These are phyloP conservation scores for Daubentonia madagascariensis DNA, from an alignment of 2,113 vertebrate species.

Conservation along the genomic window DNA sequence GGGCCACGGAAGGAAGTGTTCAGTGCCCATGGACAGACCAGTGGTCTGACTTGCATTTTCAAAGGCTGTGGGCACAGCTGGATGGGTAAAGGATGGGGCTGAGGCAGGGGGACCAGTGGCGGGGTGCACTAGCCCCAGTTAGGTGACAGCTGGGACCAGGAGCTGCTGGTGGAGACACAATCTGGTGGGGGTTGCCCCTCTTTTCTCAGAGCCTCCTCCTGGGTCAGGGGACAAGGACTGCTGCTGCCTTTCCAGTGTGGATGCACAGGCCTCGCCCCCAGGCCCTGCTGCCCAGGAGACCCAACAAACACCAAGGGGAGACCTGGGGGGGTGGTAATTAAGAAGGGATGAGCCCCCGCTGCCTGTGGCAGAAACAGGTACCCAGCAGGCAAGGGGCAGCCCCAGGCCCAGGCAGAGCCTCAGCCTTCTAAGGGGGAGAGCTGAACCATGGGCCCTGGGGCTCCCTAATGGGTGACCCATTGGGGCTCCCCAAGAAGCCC, in stretches of 20 bases:
- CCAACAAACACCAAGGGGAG: not conserved
- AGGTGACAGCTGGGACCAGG: not conserved
- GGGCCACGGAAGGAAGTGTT: too few species aligned
- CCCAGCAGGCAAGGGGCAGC: not conserved
- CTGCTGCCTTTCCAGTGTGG: too few species aligned
- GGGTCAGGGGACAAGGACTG: not conserved
- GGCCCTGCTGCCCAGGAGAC: not conserved
- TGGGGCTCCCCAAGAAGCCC: not conserved
- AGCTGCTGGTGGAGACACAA: not conserved
- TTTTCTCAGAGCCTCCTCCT: not conserved
- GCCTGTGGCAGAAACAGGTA: not conserved
- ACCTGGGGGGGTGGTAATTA: not conserved
- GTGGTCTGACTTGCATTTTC: not conserved
- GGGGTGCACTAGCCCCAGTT: fast-evolving
- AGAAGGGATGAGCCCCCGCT: not conserved
- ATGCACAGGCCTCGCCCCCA: not conserved
- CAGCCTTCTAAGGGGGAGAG: not conserved
- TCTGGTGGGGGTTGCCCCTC: not conserved
- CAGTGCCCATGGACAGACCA: too few species aligned
- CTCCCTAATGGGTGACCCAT: not conserved
- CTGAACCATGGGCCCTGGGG: not conserved
- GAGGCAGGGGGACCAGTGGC: not conserved
- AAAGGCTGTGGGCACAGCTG: not conserved
- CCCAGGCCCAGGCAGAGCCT: not conserved
- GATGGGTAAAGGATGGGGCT: not conserved